Evolutionary conservation across 64 coral and sea anemone genomes (phyloP), one percentile per base, ranked within the genome.

Genomic region (Montipora efflorescens): DNA sequence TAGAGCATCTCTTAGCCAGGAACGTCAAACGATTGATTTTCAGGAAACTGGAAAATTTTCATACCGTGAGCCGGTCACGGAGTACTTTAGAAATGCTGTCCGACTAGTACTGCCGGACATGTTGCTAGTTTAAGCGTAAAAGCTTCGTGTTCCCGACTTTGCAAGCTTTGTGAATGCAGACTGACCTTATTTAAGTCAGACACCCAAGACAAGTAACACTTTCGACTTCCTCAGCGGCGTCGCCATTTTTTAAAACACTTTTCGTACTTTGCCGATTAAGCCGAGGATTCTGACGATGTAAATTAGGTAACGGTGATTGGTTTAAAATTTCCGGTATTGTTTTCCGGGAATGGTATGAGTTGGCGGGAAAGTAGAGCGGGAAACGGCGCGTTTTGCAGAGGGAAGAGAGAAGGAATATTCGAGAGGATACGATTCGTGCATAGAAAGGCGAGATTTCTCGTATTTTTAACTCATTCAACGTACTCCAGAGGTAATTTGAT

Each of bases 351-450:
- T 71, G 20, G 12, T 21, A 46, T 5, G 47, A 84, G 21, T 15
- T 49, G 64, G 82, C 82, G 66, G 46, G 82, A 86, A 86, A 71
- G 48, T 21, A 22, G 19, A 25, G 82, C 82, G 62, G 82, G 80
- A 82, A 62, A 25, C 12, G n/a, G 19, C 18, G 5, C 20, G 74
- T 79, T 16, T 62, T 62, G 12, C 82, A 86, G 66, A 72, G 18
- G 1, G 44, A 6, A 82, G 13, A 82, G 55, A 15, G 28, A 7
- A 50, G 62, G 82, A 86, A 70, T 70, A 55, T 55, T 55, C 9
- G 13, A 15, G 59, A 12, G 59, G 14, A 64, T 36, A 36, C 28
- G 28, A 36, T 36, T 36, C 36, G 0, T 36, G 36, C 36, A 36
- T 36, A 36, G 36, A 64, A 64, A 57, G 61, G 14, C 14, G 61